phyloP scores from a whole-genome alignment of 2,888 invertebrate species.

The Smittia sp. region DNA sequence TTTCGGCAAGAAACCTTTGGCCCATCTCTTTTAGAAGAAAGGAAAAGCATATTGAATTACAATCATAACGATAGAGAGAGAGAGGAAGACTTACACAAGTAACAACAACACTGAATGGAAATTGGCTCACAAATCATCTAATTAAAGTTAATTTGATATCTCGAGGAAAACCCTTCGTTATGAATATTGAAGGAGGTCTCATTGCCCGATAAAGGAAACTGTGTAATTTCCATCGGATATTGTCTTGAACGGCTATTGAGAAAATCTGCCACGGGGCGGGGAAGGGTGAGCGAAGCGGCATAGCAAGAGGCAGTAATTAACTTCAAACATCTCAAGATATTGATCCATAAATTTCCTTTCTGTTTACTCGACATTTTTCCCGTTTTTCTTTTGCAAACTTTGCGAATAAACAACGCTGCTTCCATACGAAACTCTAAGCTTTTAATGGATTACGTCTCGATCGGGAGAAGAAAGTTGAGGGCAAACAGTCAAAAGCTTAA shows the following conservation, averaged over 20 bases:
- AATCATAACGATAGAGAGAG: neutral
- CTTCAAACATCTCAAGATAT: conserved; percentile 5
- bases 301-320: conserved; percentile 11
- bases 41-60: conserved; percentile 7
- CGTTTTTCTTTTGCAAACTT: neutral
- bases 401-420: neutral
- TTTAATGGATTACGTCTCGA: neutral
- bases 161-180: neutral
- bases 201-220: conserved; percentile 15
- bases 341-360: conserved; percentile 19
- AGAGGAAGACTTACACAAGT: too few species aligned
- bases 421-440: neutral
- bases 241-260: neutral
- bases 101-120: neutral
- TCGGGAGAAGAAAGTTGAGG: neutral
- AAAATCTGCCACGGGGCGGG: neutral
- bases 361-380: neutral
- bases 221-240: conserved; percentile 25
- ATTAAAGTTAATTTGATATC: conserved; percentile 40
- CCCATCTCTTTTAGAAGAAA: too few species aligned
- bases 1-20: too few species aligned
- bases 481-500: too few species aligned
- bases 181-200: neutral
- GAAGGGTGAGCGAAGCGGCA: neutral
- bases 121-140: conserved; percentile 37